A percentile compares a stretch with the other conserved stretches of the same genome.
Evolutionary conservation across 37 sponge, comb jelly and placozoan species (phyloP).

Genomic region (Eunapius fragilis): DNA sequence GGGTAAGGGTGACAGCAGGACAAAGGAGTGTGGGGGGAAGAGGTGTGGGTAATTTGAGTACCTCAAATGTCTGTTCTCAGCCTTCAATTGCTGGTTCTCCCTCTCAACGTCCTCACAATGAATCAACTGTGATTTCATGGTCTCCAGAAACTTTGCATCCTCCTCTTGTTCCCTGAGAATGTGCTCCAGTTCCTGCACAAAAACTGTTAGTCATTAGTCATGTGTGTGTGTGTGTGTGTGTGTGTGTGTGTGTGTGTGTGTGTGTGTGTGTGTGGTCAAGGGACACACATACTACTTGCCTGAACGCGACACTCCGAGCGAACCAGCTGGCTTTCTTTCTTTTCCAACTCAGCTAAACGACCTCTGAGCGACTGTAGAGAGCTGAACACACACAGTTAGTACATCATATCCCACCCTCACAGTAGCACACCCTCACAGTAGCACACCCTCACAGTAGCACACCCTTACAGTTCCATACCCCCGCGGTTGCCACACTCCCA

Average conservation of each 20-base stretch:
- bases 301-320: neutral
- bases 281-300: neutral
- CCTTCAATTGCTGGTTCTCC: conserved; percentile 13
- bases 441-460: neutral
- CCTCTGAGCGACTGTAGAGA: neutral
- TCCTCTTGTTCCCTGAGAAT: conserved; percentile 16
- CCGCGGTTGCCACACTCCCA: neutral
- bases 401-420: neutral
- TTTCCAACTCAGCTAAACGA: neutral
- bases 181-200: conserved; percentile 22
- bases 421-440: too few species aligned
- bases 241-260: neutral
- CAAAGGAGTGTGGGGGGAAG: neutral
- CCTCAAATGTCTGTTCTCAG: conserved; percentile 43
- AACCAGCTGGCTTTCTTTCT: neutral
- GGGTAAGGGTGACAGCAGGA: neutral
- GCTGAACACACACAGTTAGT: neutral
- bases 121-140: conserved; percentile 14
- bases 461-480: neutral
- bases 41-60: neutral
- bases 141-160: conserved; percentile 40
- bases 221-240: neutral
- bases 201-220: neutral
- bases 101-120: conserved; percentile 30
- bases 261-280: neutral